A percentile compares a stretch with the other conserved stretches of the same genome.
Conservation (phyloP, 2,888 invertebrate species). For the Parnassius mnemosyne region DNA sequence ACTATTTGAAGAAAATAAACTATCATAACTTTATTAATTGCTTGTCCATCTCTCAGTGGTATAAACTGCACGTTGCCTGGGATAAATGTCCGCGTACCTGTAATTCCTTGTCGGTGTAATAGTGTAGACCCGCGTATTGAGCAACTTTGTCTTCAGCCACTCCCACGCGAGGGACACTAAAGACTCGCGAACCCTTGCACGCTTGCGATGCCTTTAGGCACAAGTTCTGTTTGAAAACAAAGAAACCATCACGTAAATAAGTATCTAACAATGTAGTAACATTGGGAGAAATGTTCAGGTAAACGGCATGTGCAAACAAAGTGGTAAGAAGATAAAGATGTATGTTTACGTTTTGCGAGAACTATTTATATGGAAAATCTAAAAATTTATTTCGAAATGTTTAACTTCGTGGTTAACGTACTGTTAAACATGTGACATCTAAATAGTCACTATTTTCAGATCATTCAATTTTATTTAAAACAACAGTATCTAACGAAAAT, state of each 20-base stretch:
- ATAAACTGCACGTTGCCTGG: background rate
- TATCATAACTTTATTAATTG: constrained; percentile 21
- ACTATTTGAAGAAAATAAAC: constrained; percentile 13
- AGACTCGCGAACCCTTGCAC: constrained; percentile 90
- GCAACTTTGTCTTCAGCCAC: constrained; percentile 95
- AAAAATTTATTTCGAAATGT: too few species aligned
- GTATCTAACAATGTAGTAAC: too few species aligned
- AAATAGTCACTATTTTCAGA: too few species aligned
- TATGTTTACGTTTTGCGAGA: background rate
- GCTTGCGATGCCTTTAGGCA: constrained; percentile 94
- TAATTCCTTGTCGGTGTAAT: constrained; percentile 95
- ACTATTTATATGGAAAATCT: too few species aligned
- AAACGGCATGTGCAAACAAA: too few species aligned
- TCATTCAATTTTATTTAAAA: too few species aligned
- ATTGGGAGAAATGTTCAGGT: too few species aligned
- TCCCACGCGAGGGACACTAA: constrained; percentile 91
- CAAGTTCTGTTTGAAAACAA: constrained; percentile 91
- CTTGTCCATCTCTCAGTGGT: constrained; percentile 8
- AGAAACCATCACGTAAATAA: constrained; percentile 33
- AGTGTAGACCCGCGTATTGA: constrained; percentile 94
- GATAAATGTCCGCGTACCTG: constrained; percentile 76
- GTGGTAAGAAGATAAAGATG: too few species aligned
- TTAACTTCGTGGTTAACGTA: too few species aligned
- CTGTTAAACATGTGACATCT: too few species aligned
- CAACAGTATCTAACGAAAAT: constrained; percentile 12